Conservation (phyloP, 2,113 vertebrate genomes). For the Tragulus kanchil region DNA sequence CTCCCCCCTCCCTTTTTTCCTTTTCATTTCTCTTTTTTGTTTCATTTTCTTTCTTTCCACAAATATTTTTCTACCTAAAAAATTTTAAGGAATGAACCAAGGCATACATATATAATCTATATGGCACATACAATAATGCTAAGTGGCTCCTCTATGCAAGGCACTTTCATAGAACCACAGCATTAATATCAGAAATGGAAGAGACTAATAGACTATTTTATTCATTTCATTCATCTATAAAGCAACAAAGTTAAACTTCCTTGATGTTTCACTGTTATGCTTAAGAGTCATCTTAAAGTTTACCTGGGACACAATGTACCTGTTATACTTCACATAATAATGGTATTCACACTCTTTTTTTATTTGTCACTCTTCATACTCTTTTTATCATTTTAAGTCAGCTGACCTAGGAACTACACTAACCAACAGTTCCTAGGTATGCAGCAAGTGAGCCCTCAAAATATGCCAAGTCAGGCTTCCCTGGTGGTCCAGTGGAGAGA, state of each 20-base stretch:
- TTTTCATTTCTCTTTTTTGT: too few species aligned
- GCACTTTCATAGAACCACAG: neutral
- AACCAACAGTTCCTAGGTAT: neutral
- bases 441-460: neutral
- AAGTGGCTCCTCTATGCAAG: neutral
- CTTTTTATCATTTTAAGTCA: neutral
- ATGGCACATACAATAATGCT: neutral
- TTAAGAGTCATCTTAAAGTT: conserved; percentile 4
- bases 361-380: neutral
- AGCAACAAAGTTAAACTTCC: neutral
- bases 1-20: neutral
- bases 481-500: too few species aligned
- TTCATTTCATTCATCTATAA: neutral
- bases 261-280: neutral
- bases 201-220: neutral
- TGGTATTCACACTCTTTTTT: neutral
- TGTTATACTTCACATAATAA: neutral
- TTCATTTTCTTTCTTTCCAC: neutral
- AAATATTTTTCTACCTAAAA: conserved; percentile 6
- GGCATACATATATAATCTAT: neutral
- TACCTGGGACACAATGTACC: neutral
- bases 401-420: neutral
- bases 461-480: neutral
- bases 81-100: conserved; percentile 21
- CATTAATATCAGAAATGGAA: neutral